Percentiles rank a stretch among this genome's conserved stretches.
These are phyloP conservation scores for Eulemur mongoz DNA, from an alignment of 2,797 vertebrate genomes.

Conservation along the genomic window DNA sequence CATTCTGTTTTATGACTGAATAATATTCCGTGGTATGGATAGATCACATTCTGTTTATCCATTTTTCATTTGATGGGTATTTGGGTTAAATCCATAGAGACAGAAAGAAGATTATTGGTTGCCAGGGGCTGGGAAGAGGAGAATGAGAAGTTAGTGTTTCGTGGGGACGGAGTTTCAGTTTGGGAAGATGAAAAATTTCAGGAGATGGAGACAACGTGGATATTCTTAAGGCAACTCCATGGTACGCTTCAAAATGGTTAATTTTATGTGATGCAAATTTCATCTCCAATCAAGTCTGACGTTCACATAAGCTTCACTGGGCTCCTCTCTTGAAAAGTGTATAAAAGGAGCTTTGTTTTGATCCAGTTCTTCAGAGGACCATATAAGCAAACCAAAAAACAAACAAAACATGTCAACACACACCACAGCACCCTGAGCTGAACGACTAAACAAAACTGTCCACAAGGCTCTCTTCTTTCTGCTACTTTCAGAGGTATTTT, in stretches of 20 bases:
- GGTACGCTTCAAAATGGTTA: neutral
- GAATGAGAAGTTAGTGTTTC: neutral
- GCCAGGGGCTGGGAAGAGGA: neutral
- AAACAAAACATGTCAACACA: fast-evolving
- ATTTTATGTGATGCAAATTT: neutral
- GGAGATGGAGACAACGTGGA: neutral
- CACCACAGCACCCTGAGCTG: neutral
- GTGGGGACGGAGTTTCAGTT: neutral
- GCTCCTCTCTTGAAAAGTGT: neutral
- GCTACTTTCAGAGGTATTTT: neutral
- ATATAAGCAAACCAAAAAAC: fast-evolving
- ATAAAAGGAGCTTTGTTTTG: neutral
- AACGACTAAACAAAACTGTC: too few species aligned
- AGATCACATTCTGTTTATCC: neutral
- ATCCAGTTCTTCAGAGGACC: neutral
- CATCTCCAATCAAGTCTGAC: too few species aligned
- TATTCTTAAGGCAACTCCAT: fast-evolving
- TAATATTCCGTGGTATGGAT: neutral
- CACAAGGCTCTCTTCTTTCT: too few species aligned
- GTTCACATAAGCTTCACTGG: neutral
- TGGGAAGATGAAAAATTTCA: neutral
- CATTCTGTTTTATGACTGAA: neutral
- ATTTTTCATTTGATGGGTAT: neutral
- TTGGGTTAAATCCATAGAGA: neutral
- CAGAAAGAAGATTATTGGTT: neutral